Conservation (phyloP, 92 coral and sea anemone species). For the Heteractis magnifica region DNA sequence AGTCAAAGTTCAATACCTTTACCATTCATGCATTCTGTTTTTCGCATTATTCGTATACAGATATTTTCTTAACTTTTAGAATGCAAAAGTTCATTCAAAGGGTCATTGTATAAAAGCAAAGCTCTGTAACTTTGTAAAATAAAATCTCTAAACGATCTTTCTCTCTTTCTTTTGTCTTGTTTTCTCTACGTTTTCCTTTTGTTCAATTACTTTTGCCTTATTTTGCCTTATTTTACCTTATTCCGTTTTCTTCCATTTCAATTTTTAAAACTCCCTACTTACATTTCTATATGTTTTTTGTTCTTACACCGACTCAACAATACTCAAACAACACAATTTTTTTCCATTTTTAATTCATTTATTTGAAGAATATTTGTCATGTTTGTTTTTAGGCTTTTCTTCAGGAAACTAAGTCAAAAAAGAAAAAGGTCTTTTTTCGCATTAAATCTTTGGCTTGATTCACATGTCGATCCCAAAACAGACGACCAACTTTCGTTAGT, state of each 20-base stretch:
- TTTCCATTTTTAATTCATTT: background rate
- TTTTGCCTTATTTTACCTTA: background rate
- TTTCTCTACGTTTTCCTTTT: background rate
- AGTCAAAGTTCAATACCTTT: background rate
- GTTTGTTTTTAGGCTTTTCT: background rate
- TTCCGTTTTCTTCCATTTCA: background rate
- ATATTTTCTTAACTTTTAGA: background rate
- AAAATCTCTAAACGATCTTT: conserved; percentile 18
- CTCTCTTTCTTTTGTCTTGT: conserved; percentile 29
- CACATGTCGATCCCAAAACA: background rate
- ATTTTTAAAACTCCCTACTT: background rate
- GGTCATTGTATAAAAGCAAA: conserved; percentile 16
- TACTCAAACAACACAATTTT: background rate
- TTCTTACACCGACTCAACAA: background rate
- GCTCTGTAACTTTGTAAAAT: conserved; percentile 33
- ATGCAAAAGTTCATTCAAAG: conserved; percentile 31
- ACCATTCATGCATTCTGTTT: background rate
- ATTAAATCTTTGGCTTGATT: background rate
- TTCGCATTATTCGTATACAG: background rate
- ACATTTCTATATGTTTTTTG: background rate
- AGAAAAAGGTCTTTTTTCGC: background rate
- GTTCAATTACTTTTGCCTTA: background rate
- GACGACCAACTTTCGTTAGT: background rate
- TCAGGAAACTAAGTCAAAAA: background rate
- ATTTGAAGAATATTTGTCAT: background rate